These are phyloP conservation scores for Uloborus diversus DNA, from an alignment of 1,140 invertebrate species.

Conservation along the genomic window DNA sequence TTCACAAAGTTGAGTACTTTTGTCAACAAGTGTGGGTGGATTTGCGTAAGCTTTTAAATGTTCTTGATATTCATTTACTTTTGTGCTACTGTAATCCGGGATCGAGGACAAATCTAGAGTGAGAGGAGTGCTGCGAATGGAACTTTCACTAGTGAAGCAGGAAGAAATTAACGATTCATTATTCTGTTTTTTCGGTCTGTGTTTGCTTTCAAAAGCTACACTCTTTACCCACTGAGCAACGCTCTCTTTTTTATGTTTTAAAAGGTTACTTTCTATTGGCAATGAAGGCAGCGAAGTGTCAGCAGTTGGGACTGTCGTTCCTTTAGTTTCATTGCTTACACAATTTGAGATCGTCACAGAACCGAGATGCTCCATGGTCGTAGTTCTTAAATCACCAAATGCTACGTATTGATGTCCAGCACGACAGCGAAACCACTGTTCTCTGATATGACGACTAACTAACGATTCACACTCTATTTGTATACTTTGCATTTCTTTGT, in stretches of 20 bases:
- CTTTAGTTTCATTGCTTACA: neutral
- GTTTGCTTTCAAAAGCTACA: slow-evolving; percentile 44
- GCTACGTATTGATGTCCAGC: slow-evolving; percentile 65
- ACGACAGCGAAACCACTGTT: slow-evolving; percentile 40
- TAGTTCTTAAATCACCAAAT: slow-evolving; percentile 72
- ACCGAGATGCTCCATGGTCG: slow-evolving; percentile 3
- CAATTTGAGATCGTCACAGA: neutral
- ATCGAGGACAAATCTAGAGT: slow-evolving; percentile 71
- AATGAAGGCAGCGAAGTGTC: slow-evolving; percentile 8
- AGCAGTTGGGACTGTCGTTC: neutral
- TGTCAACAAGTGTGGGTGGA: slow-evolving; percentile 53
- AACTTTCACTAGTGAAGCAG: slow-evolving; percentile 79
- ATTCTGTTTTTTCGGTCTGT: slow-evolving; percentile 65
- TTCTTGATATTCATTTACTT: slow-evolving; percentile 54
- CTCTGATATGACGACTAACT: slow-evolving; percentile 60
- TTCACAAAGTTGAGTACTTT: slow-evolving; percentile 62
- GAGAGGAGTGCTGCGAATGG: slow-evolving; percentile 76
- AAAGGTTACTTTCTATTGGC: slow-evolving; percentile 20
- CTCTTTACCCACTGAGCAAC: slow-evolving; percentile 58
- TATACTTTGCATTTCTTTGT: slow-evolving; percentile 71
- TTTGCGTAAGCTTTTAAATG: slow-evolving; percentile 13
- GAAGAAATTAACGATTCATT: slow-evolving; percentile 70
- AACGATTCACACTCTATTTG: slow-evolving; percentile 68
- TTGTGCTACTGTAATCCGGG: slow-evolving; percentile 61
- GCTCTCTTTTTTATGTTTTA: slow-evolving; percentile 58